Conservation (phyloP, 1,140 invertebrate genomes). For the Gonatopus flavifemur region DNA sequence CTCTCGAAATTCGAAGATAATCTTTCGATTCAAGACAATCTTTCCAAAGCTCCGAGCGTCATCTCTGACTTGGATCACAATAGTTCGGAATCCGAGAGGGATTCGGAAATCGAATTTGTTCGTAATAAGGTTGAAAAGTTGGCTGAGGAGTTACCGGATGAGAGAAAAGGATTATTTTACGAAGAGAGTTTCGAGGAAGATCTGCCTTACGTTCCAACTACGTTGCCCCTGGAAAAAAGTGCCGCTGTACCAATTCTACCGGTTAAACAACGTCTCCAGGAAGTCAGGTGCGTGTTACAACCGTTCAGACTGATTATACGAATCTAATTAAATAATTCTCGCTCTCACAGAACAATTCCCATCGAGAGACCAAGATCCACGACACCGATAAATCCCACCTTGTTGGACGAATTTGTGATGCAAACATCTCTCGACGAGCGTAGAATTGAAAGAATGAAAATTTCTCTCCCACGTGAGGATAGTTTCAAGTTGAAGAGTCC, state of each 20-base stretch:
- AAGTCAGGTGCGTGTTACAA: constrained; percentile 52
- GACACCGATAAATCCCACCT: constrained; percentile 75
- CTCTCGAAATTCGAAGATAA: constrained; percentile 17
- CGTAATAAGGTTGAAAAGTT: constrained; percentile 50
- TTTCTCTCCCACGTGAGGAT: constrained; percentile 68
- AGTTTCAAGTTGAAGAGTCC: constrained; percentile 53
- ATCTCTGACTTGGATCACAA: constrained; percentile 62
- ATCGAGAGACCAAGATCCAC: constrained; percentile 85
- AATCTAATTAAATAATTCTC: background rate
- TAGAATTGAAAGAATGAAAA: constrained; percentile 67
- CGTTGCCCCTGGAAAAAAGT: constrained; percentile 78
- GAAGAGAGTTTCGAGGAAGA: constrained; percentile 87
- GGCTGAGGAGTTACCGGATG: constrained; percentile 53
- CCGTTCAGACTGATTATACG: background rate
- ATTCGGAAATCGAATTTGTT: constrained; percentile 66
- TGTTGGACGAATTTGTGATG: constrained; percentile 72
- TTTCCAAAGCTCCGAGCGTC: constrained; percentile 37
- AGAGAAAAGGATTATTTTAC: constrained; percentile 73
- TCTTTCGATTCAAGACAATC: background rate
- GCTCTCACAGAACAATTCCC: constrained; percentile 73
- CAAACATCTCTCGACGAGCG: constrained; percentile 47
- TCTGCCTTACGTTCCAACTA: constrained; percentile 83
- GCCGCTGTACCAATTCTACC: constrained; percentile 79
- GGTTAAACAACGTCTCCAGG: constrained; percentile 70
- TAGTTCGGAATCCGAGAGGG: constrained; percentile 78